phyloP scores from a whole-genome alignment of 2,113 vertebrate genomes.

The Vireo altiloquus region DNA sequence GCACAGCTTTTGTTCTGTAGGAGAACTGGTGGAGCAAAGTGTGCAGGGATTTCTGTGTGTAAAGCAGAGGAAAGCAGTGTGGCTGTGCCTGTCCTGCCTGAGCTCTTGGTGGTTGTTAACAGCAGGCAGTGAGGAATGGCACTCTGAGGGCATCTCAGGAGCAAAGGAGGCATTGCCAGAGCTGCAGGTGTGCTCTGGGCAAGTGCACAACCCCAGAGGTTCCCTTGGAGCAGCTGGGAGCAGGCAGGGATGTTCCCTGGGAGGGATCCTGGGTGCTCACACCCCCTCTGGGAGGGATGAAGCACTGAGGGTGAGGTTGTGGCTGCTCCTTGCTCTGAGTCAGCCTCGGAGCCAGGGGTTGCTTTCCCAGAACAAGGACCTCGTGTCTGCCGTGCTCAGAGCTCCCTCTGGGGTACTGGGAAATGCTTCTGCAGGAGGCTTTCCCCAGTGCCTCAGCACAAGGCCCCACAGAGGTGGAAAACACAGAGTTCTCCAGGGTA shows the following conservation, averaged over 20 bases:
- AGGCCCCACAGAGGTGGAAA: fast-evolving
- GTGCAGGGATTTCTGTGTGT: not conserved
- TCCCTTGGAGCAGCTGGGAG: not conserved
- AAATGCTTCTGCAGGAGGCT: not conserved
- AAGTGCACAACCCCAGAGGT: not conserved
- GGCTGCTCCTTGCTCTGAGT: not conserved
- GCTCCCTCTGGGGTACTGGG: not conserved
- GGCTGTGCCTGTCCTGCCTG: not conserved
- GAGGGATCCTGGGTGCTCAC: not conserved
- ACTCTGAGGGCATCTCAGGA: not conserved
- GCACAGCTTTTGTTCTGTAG: not conserved
- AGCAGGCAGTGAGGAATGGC: not conserved
- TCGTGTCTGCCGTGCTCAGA: not conserved
- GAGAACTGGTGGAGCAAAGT: not conserved
- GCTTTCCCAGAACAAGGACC: not conserved
- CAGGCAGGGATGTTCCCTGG: not conserved
- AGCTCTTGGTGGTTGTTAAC: not conserved
- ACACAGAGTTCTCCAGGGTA: not conserved
- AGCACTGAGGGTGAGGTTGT: fast-evolving
- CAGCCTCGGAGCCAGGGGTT: not conserved
- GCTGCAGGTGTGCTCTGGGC: not conserved
- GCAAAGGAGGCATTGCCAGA: not conserved
- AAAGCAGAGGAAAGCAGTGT: not conserved
- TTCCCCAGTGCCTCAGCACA: not conserved
- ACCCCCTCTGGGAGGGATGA: not conserved